A percentile compares a stretch with the other conserved stretches of the same genome.
Conservation (phyloP, 1,140 invertebrate species). For the Papilio aristodemus region DNA sequence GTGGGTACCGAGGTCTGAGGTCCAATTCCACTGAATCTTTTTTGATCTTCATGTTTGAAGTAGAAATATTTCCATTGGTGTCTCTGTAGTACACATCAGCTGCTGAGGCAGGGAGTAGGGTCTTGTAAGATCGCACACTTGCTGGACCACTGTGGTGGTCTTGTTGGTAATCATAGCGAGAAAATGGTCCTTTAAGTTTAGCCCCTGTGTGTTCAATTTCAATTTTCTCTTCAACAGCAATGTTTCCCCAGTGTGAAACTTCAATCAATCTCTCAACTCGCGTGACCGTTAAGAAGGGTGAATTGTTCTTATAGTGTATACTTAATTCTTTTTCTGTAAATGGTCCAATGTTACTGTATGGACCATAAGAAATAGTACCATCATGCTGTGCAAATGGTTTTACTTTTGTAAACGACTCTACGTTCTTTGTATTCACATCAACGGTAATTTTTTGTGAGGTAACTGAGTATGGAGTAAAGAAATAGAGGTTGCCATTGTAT, state of each 20-base stretch:
- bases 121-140: constrained; percentile 96
- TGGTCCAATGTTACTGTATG: constrained; percentile 87
- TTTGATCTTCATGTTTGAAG: constrained; percentile 92
- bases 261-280: constrained; percentile 93
- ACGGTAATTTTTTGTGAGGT: constrained; percentile 91
- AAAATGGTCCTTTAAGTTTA: constrained; percentile 96
- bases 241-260: constrained; percentile 99
- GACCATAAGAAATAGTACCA: constrained; percentile 91
- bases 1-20: constrained; percentile 95
- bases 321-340: constrained; percentile 84
- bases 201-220: constrained; percentile 96
- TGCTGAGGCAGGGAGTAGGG: constrained; percentile 92
- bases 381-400: constrained; percentile 92
- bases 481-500: constrained; percentile 91
- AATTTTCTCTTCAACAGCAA: constrained; percentile 97
- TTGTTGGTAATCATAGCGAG: constrained; percentile 96
- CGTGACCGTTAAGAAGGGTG: constrained; percentile 96
- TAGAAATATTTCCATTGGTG: constrained; percentile 99
- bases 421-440: constrained; percentile 86
- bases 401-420: constrained; percentile 93
- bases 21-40: constrained; percentile 97
- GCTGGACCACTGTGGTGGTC: constrained; percentile 91
- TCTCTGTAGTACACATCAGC: constrained; percentile 96
- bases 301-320: constrained; percentile 98
- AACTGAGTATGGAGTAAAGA: constrained; percentile 91